Evolutionary conservation across 2,888 invertebrate genomes (phyloP).

Genomic region (Euphydryas editha): DNA sequence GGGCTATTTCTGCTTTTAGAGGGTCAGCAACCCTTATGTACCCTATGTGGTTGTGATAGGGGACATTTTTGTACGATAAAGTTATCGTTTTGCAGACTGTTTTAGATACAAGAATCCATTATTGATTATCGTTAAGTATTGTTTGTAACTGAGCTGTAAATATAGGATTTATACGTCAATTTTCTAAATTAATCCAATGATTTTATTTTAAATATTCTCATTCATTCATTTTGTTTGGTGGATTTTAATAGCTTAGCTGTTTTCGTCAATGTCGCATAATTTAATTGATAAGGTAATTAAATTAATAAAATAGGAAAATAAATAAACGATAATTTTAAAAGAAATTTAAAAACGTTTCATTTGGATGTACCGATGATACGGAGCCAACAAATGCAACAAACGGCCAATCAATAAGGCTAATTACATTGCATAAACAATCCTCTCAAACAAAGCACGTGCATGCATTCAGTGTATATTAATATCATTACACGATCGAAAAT

Average conservation of each 20-base stretch:
- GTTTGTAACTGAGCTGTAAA: constrained; percentile 10
- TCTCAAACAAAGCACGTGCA: constrained; percentile 40
- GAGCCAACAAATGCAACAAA: constrained; percentile 28
- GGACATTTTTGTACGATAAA: not conserved
- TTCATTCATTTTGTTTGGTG: not conserved
- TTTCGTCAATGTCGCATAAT: not conserved
- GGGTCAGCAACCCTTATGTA: constrained; percentile 26
- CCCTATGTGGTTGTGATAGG: constrained; percentile 17
- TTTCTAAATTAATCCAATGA: not conserved
- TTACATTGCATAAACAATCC: constrained; percentile 41
- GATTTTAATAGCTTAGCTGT: too few species aligned
- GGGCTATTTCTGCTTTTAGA: constrained; percentile 47
- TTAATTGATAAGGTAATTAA: not conserved
- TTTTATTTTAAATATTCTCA: not conserved
- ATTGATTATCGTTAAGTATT: constrained; percentile 39
- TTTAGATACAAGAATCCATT: constrained; percentile 35
- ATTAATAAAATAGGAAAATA: not conserved
- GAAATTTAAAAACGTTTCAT: not conserved
- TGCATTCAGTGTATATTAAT: constrained; percentile 46
- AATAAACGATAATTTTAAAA: not conserved
- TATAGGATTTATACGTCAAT: constrained; percentile 12
- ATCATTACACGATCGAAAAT: constrained; percentile 56
- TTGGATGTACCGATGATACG: constrained; percentile 23
- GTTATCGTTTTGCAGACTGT: constrained; percentile 26
- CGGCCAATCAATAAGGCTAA: constrained; percentile 42